A percentile compares a stretch with the other conserved stretches of the same genome.
Evolutionary conservation across 2,113 vertebrate species (phyloP).

Genomic region (Falcunculus frontatus): DNA sequence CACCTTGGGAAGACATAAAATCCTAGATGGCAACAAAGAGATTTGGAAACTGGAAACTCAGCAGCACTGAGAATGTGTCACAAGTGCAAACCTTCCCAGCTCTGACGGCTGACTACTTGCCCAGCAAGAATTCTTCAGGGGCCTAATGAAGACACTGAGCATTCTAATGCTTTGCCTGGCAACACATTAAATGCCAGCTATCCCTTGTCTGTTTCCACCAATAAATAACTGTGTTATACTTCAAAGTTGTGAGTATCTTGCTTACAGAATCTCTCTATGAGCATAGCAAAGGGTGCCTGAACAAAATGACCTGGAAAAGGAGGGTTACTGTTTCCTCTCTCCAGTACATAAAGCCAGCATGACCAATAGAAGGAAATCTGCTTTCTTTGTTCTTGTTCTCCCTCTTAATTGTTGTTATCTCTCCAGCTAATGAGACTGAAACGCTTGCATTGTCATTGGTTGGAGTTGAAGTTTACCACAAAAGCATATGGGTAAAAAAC

Average conservation of each 20-base stretch:
- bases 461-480: not conserved
- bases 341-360: not conserved
- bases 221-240: not conserved
- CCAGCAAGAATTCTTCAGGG: not conserved
- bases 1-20: not conserved
- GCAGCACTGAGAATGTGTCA: not conserved
- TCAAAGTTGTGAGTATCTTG: not conserved
- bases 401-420: not conserved
- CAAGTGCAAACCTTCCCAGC: not conserved
- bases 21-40: not conserved
- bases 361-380: not conserved
- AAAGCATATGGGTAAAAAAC: not conserved
- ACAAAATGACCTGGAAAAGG: not conserved
- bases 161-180: not conserved
- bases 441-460: not conserved
- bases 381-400: not conserved
- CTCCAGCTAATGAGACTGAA: not conserved
- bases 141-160: rapidly evolving
- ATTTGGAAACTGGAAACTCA: not conserved
- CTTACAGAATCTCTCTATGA: not conserved
- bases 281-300: not conserved
- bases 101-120: not conserved
- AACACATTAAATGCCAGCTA: not conserved
- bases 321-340: not conserved
- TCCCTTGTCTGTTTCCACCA: not conserved